These are phyloP conservation scores for Nothocercus julius DNA, from an alignment of 2,113 vertebrate genomes.

Conservation along the genomic window DNA sequence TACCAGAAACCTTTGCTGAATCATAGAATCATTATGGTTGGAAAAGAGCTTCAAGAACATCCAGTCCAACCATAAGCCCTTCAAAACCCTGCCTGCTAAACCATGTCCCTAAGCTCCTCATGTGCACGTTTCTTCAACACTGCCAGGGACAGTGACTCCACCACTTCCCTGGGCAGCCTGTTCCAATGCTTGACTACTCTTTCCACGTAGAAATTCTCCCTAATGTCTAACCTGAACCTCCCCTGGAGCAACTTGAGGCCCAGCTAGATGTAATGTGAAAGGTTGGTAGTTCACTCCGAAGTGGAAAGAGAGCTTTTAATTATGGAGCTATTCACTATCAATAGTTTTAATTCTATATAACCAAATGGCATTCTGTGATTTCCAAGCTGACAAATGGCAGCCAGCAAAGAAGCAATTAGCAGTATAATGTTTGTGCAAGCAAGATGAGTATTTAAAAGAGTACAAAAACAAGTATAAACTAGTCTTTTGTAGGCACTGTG, in stretches of 20 bases:
- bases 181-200: too few species aligned
- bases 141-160: too few species aligned
- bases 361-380: slow-evolving; percentile 37
- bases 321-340: slow-evolving; percentile 22
- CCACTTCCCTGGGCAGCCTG: too few species aligned
- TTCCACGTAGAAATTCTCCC: too few species aligned
- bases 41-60: too few species aligned
- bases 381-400: slow-evolving; percentile 52
- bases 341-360: slow-evolving; percentile 55
- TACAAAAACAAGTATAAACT: slow-evolving; percentile 31
- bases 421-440: slow-evolving; percentile 15
- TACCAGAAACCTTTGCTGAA: background rate
- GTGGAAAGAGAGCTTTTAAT: slow-evolving; percentile 40
- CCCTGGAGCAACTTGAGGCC: too few species aligned
- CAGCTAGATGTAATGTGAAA: background rate
- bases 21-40: too few species aligned
- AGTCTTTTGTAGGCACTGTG: slow-evolving; percentile 25
- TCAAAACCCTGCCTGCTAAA: too few species aligned
- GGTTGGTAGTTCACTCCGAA: background rate
- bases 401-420: slow-evolving; percentile 35
- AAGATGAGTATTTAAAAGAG: slow-evolving; percentile 9
- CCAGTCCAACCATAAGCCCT: too few species aligned
- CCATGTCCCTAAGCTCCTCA: too few species aligned
- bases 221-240: too few species aligned
- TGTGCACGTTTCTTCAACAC: too few species aligned